Percentiles rank a stretch among this genome's conserved stretches.
Evolutionary conservation across 2,888 invertebrate genomes (phyloP).

Genomic region (Bellardia bayeri): DNA sequence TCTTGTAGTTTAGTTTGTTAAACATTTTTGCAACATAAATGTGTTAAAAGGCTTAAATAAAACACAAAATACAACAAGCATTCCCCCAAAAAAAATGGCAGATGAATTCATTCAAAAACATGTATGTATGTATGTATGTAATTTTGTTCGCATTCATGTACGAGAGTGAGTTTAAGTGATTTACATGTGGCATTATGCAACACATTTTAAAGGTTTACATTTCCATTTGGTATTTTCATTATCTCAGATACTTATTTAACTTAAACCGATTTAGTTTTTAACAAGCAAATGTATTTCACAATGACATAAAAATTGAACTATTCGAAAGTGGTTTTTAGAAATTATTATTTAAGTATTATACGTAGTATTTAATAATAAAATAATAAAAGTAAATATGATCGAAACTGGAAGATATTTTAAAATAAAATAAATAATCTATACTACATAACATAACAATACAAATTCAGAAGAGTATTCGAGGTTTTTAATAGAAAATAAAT

Average conservation of each 20-base stretch:
- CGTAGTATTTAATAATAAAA: no score
- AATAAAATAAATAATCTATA: no score
- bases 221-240: conserved; percentile 21
- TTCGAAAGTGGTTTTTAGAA: background rate
- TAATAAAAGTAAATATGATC: no score
- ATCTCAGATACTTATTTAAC: conserved; percentile 16
- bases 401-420: no score
- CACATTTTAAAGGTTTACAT: background rate
- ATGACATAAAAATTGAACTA: background rate
- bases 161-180: background rate
- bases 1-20: conserved; percentile 66
- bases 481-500: no score
- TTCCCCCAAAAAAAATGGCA: conserved; percentile 7
- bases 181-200: background rate
- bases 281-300: background rate
- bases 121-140: no score
- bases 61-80: background rate
- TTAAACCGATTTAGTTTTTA: conserved; percentile 45
- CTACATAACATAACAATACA: no score
- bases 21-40: conserved; percentile 60
- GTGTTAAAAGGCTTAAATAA: conserved; percentile 56
- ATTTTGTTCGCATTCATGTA: background rate
- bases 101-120: conserved; percentile 24
- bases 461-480: no score
- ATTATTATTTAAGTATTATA: no score